Evolutionary conservation across 2,888 invertebrate species (phyloP), one percentile per base, ranked within the genome.

Genomic region (Drosophila macrothrix): DNA sequence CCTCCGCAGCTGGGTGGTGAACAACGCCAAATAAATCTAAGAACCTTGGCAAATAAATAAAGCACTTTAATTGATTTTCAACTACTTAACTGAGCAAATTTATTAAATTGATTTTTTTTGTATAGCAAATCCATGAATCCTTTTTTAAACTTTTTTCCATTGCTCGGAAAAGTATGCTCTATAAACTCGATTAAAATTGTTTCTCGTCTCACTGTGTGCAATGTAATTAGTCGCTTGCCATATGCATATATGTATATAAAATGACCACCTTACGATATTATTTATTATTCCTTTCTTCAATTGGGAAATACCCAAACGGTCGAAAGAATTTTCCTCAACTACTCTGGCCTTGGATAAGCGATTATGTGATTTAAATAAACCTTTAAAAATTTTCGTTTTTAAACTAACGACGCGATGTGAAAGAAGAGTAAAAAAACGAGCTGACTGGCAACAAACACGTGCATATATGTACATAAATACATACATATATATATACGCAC

Each of bases 1-100:
- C 0, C 79, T 86, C 25, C 61, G 77, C 41, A 22, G 39, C n/a
- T 90, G 89, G 88, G 73, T 88, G 14, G 6, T 64, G 19, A 35
- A n/a, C 37, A 53, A 12, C 35, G 61, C 78, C 37, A 52, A 43
- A 39, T 67, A 52, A 9, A n/a, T 80, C 50, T 73, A 80, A 76
- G 41, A 58, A 64, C n/a, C 28, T 60, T 43, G 12, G 3, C 3
- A 22, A 46, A 46, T 14, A 28, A 75, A 78, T 53, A 73, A 77
- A 71, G 46, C 9, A 46, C n/a, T 14, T 46, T 3, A 3, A 22
- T 14, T 46, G 22, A 43, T 43, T 14, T 46, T 6, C 0, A 22
- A 46, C 1, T 22, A 43, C 6, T 43, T 14, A 43, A 43, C 43
- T 22, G 6, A 1, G 3, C 14, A 14, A 5, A 22, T 43, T 14